A percentile compares a stretch with the other conserved stretches of the same genome.
These are phyloP conservation scores for Cephus runcator DNA, from an alignment of 2,888 invertebrate species.

Conservation along the genomic window DNA sequence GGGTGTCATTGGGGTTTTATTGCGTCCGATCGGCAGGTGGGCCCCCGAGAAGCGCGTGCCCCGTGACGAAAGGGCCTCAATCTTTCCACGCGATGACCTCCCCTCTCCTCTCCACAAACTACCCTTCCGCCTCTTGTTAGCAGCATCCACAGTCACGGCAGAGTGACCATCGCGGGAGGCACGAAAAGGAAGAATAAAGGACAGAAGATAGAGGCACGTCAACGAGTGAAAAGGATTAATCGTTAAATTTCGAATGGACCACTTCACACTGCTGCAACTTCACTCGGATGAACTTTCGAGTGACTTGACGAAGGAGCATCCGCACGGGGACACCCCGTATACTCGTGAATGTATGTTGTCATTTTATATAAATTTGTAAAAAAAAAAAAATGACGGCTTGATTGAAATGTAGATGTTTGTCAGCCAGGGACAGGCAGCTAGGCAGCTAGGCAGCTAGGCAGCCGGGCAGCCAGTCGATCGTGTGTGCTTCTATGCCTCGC, in stretches of 20 bases:
- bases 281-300: not conserved
- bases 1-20: not conserved
- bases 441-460: constrained; percentile 19
- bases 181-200: not conserved
- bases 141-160: not conserved
- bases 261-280: not conserved
- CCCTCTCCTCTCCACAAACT: not conserved
- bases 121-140: not conserved
- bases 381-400: constrained; percentile 33
- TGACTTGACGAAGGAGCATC: not conserved
- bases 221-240: not conserved
- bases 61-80: not conserved
- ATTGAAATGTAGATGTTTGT: constrained; percentile 50
- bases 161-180: not conserved
- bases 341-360: constrained; percentile 10
- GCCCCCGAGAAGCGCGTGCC: not conserved
- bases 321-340: constrained; percentile 19
- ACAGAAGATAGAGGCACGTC: not conserved
- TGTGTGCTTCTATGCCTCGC: constrained; percentile 43
- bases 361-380: constrained; percentile 21
- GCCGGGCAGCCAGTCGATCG: not conserved
- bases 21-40: not conserved
- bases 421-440: constrained; percentile 43
- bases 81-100: not conserved
- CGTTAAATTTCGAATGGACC: not conserved